These are phyloP conservation scores for Danaus chrysippus DNA, from an alignment of 2,888 invertebrate genomes.

Conservation along the genomic window DNA sequence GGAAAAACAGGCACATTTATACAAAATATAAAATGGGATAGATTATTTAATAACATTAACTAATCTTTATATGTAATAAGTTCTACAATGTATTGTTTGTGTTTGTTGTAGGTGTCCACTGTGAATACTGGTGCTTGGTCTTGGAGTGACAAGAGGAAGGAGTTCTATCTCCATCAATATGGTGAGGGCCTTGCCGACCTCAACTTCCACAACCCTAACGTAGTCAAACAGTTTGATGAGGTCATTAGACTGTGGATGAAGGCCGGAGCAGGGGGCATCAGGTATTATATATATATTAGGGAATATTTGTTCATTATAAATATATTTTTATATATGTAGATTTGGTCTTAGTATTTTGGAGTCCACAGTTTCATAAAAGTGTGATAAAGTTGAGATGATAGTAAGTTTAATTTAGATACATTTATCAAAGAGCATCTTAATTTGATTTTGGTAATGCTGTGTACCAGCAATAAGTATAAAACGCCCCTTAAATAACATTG, in stretches of 20 bases:
- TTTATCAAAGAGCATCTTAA: no score
- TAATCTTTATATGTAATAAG: no score
- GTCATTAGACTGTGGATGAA: conserved; percentile 85
- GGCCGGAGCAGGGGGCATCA: conserved; percentile 90
- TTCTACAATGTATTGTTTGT: not conserved
- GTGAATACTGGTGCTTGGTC: conserved; percentile 83
- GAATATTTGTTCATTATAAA: not conserved
- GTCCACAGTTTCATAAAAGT: no score
- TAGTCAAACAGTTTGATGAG: conserved; percentile 81
- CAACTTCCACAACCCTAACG: conserved; percentile 85
- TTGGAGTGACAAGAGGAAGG: conserved; percentile 79
- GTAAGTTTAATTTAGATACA: no score
- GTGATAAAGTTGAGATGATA: no score
- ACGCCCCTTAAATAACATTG: no score
- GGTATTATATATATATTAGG: conserved; percentile 50
- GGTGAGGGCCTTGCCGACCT: conserved; percentile 85
- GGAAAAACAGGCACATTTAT: no score
- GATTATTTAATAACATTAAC: no score
- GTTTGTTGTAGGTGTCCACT: conserved; percentile 48
- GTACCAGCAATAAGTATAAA: no score
- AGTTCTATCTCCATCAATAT: conserved; percentile 90
- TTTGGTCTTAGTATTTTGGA: no score
- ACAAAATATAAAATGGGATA: no score
- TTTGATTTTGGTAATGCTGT: no score
- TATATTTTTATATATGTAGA: not conserved